Evolutionary conservation across 2,113 vertebrate species (phyloP).

Genomic region (Rhabdomys dilectus): DNA sequence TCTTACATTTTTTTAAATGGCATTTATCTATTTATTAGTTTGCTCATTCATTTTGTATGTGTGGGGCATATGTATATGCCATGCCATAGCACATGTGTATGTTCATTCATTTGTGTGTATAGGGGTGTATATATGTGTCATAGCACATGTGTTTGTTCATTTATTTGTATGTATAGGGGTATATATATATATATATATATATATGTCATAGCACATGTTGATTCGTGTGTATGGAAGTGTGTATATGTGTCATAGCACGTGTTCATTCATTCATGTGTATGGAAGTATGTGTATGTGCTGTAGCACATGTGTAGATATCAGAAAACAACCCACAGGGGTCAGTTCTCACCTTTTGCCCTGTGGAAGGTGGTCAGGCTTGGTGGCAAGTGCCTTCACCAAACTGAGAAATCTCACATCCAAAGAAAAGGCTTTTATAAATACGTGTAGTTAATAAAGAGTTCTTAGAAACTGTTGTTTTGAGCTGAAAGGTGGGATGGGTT

Average conservation of each 20-base stretch:
- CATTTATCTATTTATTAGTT: neutral
- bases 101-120: neutral
- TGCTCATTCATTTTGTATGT: neutral
- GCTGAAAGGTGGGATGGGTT: neutral
- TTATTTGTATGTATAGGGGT: neutral
- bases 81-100: neutral
- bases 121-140: neutral
- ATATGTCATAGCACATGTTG: too few relatives aligned
- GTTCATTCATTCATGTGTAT: neutral
- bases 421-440: neutral
- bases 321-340: neutral
- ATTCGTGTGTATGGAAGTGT: neutral
- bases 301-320: neutral
- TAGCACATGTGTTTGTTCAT: neutral
- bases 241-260: too few relatives aligned
- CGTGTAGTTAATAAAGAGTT: neutral
- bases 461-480: constrained; percentile 44
- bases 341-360: neutral
- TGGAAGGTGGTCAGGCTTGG: neutral
- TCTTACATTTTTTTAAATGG: neutral
- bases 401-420: neutral
- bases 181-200: neutral
- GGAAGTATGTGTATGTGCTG: neutral
- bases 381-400: neutral
- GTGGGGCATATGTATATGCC: neutral